Conservation (phyloP, 2,797 vertebrate genomes). For the Hydrocynus forskahlii region DNA sequence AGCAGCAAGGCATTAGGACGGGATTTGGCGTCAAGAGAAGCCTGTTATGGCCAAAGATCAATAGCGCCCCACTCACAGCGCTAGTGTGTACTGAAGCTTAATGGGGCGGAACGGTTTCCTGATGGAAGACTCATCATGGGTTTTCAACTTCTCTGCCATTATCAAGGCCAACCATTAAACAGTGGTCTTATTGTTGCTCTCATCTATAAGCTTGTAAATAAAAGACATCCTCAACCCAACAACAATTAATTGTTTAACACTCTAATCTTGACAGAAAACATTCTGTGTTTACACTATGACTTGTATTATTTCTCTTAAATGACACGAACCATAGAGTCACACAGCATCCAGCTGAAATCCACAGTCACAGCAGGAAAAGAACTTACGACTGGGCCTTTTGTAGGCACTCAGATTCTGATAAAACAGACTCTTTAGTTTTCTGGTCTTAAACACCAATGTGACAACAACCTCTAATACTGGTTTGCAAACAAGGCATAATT, state of each 20-base stretch:
- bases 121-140: constrained; percentile 41
- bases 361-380: background rate
- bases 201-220: constrained; percentile 39
- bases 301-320: background rate
- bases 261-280: background rate
- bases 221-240: constrained; percentile 16
- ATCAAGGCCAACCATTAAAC: constrained; percentile 9
- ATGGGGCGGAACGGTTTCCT: constrained; percentile 51
- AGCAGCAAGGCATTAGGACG: constrained; percentile 15
- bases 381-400: background rate
- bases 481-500: no score
- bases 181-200: constrained; percentile 5
- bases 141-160: constrained; percentile 21
- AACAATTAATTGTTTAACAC: background rate
- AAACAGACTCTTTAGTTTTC: background rate
- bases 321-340: background rate
- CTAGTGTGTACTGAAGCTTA: constrained; percentile 30
- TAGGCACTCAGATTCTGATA: background rate
- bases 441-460: no score
- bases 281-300: constrained; percentile 9
- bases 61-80: constrained; percentile 25
- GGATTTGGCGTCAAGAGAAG: constrained; percentile 34
- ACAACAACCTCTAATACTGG: no score
- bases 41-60: constrained; percentile 36
- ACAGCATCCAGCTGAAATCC: background rate